Evolutionary conservation across 2,888 invertebrate species (phyloP).

Genomic region (Cecidostiba fungosa): DNA sequence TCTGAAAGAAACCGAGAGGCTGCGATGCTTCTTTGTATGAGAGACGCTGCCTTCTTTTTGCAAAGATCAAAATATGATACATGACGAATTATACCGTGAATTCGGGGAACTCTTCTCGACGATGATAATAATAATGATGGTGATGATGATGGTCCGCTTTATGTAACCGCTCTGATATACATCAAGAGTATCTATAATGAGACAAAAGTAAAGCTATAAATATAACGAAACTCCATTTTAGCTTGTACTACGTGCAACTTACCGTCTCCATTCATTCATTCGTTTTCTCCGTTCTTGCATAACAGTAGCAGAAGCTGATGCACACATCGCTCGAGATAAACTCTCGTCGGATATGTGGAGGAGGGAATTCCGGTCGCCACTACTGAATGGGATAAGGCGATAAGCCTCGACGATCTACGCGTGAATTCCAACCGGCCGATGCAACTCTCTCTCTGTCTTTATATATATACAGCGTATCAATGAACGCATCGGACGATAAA

Average conservation of each 20-base stretch:
- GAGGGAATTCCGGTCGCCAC: slow-evolving; percentile 4
- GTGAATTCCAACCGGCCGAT: slow-evolving; percentile 3
- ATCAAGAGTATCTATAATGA: background rate
- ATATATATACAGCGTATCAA: background rate
- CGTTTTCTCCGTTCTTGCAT: background rate
- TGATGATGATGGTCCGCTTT: background rate
- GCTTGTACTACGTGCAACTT: background rate
- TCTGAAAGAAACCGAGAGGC: slow-evolving; percentile 10
- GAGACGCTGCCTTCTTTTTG: no score
- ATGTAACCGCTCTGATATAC: background rate
- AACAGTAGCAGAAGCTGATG: background rate
- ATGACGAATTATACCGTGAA: background rate
- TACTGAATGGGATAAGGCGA: slow-evolving; percentile 9
- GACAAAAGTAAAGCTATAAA: background rate
- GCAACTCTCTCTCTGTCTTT: background rate
- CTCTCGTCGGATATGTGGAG: background rate
- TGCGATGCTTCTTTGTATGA: slow-evolving; percentile 4
- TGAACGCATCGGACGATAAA: slow-evolving; percentile 18
- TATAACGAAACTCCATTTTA: background rate
- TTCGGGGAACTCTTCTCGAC: background rate
- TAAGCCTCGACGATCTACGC: slow-evolving; percentile 15
- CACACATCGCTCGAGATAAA: slow-evolving; percentile 12
- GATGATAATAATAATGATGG: background rate
- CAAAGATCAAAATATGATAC: background rate
- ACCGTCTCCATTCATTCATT: background rate